Conservation (phyloP, 2,113 vertebrate genomes). For the Lepisosteus osseus region DNA sequence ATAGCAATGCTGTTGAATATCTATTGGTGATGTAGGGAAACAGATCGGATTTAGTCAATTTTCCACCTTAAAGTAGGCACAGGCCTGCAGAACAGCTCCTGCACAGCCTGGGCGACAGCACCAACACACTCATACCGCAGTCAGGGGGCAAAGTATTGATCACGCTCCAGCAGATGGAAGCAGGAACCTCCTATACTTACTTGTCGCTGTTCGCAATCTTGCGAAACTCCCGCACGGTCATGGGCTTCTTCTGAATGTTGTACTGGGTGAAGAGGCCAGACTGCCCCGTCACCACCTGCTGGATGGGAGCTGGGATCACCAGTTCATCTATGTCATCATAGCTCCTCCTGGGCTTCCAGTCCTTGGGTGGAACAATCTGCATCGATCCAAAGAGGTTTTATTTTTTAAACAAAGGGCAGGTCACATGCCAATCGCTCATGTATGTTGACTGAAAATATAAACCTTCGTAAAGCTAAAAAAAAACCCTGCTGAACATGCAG, state of each 20-base stretch:
- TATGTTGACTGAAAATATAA: neutral
- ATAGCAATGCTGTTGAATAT: too few relatives aligned
- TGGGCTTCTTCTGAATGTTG: conserved; percentile 98
- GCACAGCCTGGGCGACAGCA: too few relatives aligned
- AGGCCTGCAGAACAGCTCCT: too few relatives aligned
- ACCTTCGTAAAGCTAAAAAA: too few relatives aligned
- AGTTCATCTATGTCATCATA: conserved; percentile 93
- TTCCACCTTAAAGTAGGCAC: too few relatives aligned
- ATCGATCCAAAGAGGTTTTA: neutral
- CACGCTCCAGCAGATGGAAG: too few relatives aligned
- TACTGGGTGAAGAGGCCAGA: conserved; percentile 98
- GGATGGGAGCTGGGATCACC: conserved; percentile 92
- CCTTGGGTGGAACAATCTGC: conserved; percentile 89
- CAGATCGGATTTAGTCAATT: too few relatives aligned
- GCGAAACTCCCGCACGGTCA: conserved; percentile 89
- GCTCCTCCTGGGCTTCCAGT: conserved; percentile 83
- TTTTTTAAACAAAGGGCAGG: neutral
- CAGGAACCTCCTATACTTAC: conserved; percentile 54
- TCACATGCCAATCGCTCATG: neutral
- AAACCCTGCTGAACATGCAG: too few relatives aligned
- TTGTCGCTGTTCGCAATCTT: conserved; percentile 89
- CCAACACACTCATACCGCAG: too few relatives aligned
- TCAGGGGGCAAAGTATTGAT: too few relatives aligned
- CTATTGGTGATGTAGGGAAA: too few relatives aligned
- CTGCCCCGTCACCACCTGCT: conserved; percentile 94